Conservation (phyloP, 35 echinoderm and acorn worm genomes). For the Nesometra sesokonis region DNA sequence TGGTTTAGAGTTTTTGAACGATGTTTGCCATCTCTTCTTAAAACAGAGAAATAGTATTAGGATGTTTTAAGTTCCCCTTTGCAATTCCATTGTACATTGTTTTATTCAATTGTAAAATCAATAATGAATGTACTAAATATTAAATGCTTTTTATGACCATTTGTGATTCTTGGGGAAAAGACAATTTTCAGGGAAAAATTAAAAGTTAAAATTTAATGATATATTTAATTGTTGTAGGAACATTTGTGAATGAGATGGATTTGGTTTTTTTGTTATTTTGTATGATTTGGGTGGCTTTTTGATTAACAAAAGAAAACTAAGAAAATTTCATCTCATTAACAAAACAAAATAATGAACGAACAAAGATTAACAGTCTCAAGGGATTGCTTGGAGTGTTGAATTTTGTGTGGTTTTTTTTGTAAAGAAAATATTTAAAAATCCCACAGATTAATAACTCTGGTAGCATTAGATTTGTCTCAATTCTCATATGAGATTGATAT, state of each 20-base stretch:
- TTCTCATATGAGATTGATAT: no score
- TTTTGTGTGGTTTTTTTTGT: slow-evolving; percentile 1
- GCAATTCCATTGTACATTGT: background rate
- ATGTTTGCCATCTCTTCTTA: no score
- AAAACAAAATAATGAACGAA: no score
- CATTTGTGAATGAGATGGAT: background rate
- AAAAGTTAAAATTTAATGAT: background rate
- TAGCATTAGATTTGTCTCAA: no score
- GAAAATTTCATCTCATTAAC: background rate
- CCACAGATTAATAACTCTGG: background rate
- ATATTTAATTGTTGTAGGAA: background rate
- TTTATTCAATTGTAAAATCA: background rate
- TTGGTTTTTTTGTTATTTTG: background rate
- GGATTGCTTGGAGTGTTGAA: background rate
- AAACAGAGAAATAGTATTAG: no score
- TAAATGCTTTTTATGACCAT: background rate
- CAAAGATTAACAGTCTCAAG: background rate
- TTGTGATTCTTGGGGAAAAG: background rate
- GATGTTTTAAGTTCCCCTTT: no score
- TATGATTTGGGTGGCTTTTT: background rate
- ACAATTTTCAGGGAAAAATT: background rate
- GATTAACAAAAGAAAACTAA: background rate
- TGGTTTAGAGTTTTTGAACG: no score
- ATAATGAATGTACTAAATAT: no score
- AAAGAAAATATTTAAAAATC: background rate